phyloP scores from a whole-genome alignment of 2,888 invertebrate species.

The Sicus ferrugineus region DNA sequence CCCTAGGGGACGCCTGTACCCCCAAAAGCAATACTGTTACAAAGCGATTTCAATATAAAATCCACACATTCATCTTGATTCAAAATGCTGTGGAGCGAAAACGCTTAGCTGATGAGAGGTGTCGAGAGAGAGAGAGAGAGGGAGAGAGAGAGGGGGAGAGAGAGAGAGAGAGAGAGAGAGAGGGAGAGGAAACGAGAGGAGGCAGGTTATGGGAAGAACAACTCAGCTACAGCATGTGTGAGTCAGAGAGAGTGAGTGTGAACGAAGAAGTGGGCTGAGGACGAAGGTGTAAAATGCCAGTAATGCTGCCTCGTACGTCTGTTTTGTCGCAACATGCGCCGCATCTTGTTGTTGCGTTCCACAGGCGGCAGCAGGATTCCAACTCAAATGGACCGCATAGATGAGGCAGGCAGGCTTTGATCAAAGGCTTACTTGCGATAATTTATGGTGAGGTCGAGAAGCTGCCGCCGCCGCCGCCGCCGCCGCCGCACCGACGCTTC shows the following conservation, averaged over 20 bases:
- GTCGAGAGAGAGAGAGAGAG: not conserved
- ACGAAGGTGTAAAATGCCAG: not conserved
- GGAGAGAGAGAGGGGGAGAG: not conserved
- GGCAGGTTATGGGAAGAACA: no score
- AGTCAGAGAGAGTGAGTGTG: not conserved
- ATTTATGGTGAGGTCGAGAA: slow-evolving; percentile 22
- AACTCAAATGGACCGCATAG: slow-evolving; percentile 22
- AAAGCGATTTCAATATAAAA: slow-evolving; percentile 26
- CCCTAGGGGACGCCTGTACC: not conserved
- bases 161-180: not conserved
- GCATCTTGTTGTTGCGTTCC: not conserved
- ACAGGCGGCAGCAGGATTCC: slow-evolving; percentile 14
- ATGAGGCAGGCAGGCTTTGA: slow-evolving; percentile 2
- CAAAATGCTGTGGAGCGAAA: not conserved
- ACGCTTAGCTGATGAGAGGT: not conserved
- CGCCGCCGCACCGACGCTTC: not conserved
- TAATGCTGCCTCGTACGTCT: not conserved
- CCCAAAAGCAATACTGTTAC: slow-evolving; percentile 5
- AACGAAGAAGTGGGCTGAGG: not conserved
- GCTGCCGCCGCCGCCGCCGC: not conserved
- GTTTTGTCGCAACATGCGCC: not conserved
- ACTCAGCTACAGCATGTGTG: not conserved
- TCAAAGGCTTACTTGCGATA: slow-evolving; percentile 27
- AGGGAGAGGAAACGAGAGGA: not conserved
- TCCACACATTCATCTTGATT: slow-evolving; percentile 29